These are phyloP conservation scores for Meteorus cinctellus DNA, from an alignment of 2,888 invertebrate species.

Conservation along the genomic window DNA sequence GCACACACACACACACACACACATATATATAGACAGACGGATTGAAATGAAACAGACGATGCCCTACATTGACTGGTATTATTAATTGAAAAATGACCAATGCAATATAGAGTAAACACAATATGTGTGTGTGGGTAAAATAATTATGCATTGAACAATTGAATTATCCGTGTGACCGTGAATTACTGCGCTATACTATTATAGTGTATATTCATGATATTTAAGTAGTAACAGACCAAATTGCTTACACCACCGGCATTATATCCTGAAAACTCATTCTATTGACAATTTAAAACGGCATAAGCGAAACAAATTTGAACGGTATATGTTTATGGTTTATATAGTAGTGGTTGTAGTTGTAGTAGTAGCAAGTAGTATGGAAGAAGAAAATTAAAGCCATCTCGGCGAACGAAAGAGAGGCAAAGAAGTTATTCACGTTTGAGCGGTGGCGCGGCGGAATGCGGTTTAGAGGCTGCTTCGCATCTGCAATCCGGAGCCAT, in stretches of 20 bases:
- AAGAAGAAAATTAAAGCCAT: conserved; percentile 16
- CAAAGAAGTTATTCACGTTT: conserved; percentile 48
- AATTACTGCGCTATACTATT: neutral
- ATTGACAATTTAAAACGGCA: conserved; percentile 27
- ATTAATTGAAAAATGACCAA: neutral
- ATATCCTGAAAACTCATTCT: conserved; percentile 24
- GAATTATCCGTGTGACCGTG: conserved; percentile 8
- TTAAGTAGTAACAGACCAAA: conserved; percentile 12
- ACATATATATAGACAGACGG: neutral
- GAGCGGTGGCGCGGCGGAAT: conserved; percentile 51
- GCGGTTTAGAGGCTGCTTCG: conserved; percentile 49
- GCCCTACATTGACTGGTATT: neutral
- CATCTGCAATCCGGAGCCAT: conserved; percentile 27
- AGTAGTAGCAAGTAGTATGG: conserved; percentile 21
- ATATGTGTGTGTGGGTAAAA: neutral
- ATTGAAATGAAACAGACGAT: neutral
- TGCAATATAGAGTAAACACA: neutral
- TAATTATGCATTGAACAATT: conserved; percentile 9
- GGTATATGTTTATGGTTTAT: neutral
- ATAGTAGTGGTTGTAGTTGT: neutral
- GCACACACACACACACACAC: neutral
- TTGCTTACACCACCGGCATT: conserved; percentile 2
- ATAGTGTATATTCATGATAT: neutral
- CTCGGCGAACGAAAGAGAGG: conserved; percentile 21
- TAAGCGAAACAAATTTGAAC: conserved; percentile 31